Evolutionary conservation across 1,140 invertebrate species (phyloP).

Genomic region (Arctopsyche grandis): DNA sequence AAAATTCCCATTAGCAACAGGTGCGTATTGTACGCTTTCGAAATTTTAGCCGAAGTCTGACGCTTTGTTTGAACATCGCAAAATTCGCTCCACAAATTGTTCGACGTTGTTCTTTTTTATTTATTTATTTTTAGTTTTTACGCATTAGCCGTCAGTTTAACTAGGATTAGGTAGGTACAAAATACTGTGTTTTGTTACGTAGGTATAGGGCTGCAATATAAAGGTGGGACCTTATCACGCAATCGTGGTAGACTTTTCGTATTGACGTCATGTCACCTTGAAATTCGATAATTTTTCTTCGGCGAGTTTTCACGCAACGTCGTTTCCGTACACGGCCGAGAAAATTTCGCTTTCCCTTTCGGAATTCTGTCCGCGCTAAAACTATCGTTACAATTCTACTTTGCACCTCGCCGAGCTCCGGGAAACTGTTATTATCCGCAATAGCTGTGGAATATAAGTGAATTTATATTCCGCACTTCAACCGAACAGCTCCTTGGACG

Average conservation of each 20-base stretch:
- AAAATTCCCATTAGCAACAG: conserved; percentile 1
- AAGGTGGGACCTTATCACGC: conserved; percentile 3
- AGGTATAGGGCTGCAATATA: neutral
- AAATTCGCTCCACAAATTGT: neutral
- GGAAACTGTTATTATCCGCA: neutral
- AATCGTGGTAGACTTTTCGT: neutral
- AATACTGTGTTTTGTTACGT: too few species aligned
- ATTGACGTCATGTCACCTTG: conserved; percentile 26
- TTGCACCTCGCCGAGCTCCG: neutral
- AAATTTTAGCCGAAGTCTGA: neutral
- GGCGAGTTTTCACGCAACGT: conserved; percentile 1
- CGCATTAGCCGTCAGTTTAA: too few species aligned
- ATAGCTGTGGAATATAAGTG: neutral
- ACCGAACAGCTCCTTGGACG: neutral
- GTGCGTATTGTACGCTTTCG: neutral
- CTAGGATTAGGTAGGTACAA: too few species aligned
- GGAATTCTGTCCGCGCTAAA: neutral
- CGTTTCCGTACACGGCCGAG: neutral
- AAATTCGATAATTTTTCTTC: conserved; percentile 10
- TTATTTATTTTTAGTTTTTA: too few species aligned
- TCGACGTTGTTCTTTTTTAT: neutral
- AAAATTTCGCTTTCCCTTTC: neutral
- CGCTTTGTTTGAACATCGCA: neutral
- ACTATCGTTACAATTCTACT: neutral
- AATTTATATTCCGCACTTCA: neutral